Evolutionary conservation across 2,888 invertebrate species (phyloP).

Genomic region (Tetropium fuscum): DNA sequence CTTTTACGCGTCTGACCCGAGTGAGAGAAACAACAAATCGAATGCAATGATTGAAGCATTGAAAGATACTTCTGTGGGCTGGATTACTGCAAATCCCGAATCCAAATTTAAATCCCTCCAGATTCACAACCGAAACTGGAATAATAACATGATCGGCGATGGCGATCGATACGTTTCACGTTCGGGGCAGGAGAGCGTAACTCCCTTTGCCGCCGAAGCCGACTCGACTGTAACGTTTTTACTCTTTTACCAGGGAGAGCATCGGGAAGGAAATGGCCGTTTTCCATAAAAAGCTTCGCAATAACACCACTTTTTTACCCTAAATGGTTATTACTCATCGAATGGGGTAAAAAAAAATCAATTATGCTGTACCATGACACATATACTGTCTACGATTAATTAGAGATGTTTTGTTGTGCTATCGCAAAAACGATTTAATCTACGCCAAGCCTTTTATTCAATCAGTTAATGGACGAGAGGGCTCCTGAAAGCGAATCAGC

Average conservation of each 20-base stretch:
- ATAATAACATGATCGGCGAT: constrained; percentile 40
- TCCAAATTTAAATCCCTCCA: constrained; percentile 39
- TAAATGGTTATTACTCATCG: not conserved
- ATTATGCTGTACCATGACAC: not conserved
- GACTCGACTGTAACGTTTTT: constrained; percentile 37
- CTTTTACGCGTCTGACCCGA: no score
- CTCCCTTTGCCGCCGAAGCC: constrained; percentile 25
- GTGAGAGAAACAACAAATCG: constrained; percentile 20
- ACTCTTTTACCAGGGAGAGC: constrained; percentile 38
- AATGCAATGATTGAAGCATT: constrained; percentile 17
- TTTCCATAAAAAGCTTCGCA: constrained; percentile 45
- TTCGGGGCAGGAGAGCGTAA: constrained; percentile 33
- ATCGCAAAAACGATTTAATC: constrained; percentile 47
- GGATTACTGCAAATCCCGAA: constrained; percentile 45
- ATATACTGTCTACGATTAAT: not conserved
- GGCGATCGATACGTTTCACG: constrained; percentile 36
- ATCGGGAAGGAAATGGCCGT: constrained; percentile 51
- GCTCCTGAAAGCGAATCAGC: constrained; percentile 7
- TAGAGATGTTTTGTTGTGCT: not conserved
- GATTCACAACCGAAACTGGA: constrained; percentile 37
- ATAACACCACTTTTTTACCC: not conserved
- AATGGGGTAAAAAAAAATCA: not conserved
- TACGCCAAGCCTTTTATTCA: constrained; percentile 55
- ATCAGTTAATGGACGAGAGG: constrained; percentile 56
- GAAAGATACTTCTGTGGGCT: constrained; percentile 22